Percentiles rank a stretch among this genome's conserved stretches.
These are phyloP conservation scores for Carduelis carduelis DNA, from an alignment of 2,797 vertebrate species.

Conservation along the genomic window DNA sequence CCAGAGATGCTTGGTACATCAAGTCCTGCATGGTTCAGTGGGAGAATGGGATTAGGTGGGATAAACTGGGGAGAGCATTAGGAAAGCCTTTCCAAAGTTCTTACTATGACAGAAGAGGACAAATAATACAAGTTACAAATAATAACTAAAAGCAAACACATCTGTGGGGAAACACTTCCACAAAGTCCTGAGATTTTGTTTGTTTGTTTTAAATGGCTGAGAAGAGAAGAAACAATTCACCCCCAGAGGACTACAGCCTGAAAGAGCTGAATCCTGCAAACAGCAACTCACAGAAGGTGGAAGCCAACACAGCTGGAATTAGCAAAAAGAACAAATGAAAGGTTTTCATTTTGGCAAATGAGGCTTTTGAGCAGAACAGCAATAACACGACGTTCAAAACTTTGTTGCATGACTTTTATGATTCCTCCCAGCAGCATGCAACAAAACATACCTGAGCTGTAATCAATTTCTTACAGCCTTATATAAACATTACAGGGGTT, in stretches of 20 bases:
- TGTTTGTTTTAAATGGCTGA: not conserved
- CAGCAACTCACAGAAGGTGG: not conserved
- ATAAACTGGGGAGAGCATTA: not conserved
- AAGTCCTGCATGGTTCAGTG: not conserved
- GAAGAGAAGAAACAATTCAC: not conserved
- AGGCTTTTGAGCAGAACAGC: not conserved
- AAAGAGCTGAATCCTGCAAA: not conserved
- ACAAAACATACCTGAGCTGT: constrained; percentile 48
- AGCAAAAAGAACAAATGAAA: not conserved
- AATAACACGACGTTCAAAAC: not conserved
- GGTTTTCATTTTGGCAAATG: not conserved
- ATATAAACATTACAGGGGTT: constrained; percentile 48
- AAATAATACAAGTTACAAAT: not conserved
- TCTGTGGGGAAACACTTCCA: not conserved
- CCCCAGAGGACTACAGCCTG: not conserved
- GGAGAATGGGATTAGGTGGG: not conserved
- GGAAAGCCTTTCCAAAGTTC: not conserved
- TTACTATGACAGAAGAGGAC: not conserved
- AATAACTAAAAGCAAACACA: not conserved
- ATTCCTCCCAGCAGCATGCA: constrained; percentile 1
- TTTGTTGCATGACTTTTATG: not conserved
- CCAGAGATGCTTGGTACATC: accelerated
- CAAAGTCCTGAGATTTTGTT: not conserved
- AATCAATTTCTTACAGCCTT: constrained; percentile 43
- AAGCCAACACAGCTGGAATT: not conserved